phyloP scores from a whole-genome alignment of 2,113 vertebrate genomes.

The Periophthalmodon schlosseri region DNA sequence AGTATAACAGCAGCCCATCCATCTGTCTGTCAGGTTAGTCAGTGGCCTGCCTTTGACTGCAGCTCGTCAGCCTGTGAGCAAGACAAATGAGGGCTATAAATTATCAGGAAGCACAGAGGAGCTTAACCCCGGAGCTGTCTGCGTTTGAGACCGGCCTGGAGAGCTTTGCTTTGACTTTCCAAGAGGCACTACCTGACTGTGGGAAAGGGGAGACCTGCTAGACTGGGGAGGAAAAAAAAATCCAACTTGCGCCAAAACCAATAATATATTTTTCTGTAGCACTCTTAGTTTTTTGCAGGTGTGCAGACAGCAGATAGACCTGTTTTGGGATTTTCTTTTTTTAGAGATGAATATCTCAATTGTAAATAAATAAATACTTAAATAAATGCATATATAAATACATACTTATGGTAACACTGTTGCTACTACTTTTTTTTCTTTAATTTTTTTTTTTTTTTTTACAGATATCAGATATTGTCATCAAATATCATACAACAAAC shows the following conservation, averaged over 20 bases:
- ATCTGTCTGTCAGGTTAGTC: constrained; percentile 10
- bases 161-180: neutral
- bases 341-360: no score
- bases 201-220: constrained; percentile 25
- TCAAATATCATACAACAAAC: no score
- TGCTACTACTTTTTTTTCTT: no score
- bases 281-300: constrained; percentile 1
- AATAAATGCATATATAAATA: no score
- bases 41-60: constrained; percentile 32
- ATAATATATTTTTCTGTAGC: constrained; percentile 3
- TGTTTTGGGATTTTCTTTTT: no score
- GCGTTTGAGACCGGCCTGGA: constrained; percentile 12
- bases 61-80: constrained; percentile 34
- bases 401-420: no score
- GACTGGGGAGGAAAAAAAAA: neutral
- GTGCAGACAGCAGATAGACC: neutral
- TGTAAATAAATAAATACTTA: no score
- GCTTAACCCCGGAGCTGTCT: constrained; percentile 19
- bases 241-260: constrained; percentile 6
- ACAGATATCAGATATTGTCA: no score
- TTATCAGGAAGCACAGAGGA: constrained; percentile 33
- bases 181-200: constrained; percentile 19
- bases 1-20: neutral
- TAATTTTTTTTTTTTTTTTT: no score
- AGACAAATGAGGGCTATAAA: constrained; percentile 50